Evolutionary conservation across 2,113 vertebrate genomes (phyloP).

Genomic region (Tragelaphus buxtoni): DNA sequence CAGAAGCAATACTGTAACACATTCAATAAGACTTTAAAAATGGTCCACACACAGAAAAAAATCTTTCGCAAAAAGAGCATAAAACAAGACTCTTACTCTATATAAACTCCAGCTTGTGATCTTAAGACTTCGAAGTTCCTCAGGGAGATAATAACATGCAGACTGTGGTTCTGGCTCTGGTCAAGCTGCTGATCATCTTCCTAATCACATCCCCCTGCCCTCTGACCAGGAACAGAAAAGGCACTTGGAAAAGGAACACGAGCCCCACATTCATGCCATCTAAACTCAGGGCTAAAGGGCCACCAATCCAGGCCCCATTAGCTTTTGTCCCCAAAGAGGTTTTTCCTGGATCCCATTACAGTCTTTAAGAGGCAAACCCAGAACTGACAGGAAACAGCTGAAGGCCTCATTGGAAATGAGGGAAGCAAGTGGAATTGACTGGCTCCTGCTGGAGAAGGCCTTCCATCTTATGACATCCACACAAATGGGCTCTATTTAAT

Average conservation of each 20-base stretch:
- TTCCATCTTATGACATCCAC: neutral
- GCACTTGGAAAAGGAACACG: neutral
- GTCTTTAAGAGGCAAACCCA: neutral
- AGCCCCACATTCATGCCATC: neutral
- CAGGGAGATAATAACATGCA: neutral
- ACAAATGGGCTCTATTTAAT: neutral
- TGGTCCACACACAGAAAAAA: neutral
- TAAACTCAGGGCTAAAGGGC: neutral
- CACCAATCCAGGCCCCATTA: neutral
- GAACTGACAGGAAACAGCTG: neutral
- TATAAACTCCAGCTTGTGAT: neutral
- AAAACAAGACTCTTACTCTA: neutral
- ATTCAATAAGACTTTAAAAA: neutral
- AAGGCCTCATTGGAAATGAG: neutral
- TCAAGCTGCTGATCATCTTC: neutral
- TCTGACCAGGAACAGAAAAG: neutral
- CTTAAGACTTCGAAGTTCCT: neutral
- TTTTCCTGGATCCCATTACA: neutral
- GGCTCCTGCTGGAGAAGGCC: neutral
- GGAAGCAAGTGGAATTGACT: neutral
- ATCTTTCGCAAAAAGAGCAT: neutral
- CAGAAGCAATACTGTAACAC: neutral
- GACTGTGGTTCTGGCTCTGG: neutral
- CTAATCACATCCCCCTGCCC: neutral
- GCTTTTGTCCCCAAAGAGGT: neutral